phyloP scores from a whole-genome alignment of 2,888 invertebrate species.

The Terebella lapidaria region DNA sequence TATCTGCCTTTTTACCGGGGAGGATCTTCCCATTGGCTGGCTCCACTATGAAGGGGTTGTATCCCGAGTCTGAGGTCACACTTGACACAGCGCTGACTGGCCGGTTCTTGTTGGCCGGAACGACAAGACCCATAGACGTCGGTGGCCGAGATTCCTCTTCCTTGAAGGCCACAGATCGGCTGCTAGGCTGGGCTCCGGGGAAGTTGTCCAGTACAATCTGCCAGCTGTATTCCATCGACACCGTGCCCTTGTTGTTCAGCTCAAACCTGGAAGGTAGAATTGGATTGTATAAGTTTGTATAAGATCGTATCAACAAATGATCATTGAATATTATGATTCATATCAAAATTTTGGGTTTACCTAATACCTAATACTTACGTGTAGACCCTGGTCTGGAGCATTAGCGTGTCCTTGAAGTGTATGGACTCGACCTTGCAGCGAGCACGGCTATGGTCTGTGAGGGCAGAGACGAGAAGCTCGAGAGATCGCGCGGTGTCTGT shows the following conservation, averaged over 20 bases:
- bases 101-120: constrained; percentile 6
- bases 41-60: constrained; percentile 50
- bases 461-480: constrained; percentile 45
- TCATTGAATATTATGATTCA: not conserved
- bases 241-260: constrained; percentile 42
- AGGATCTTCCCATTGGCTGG: constrained; percentile 46
- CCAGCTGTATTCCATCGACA: constrained; percentile 50
- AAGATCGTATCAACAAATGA: not conserved
- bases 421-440: constrained; percentile 43
- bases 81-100: constrained; percentile 13
- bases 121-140: constrained; percentile 18
- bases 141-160: constrained; percentile 13
- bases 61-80: constrained; percentile 30
- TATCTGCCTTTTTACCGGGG: constrained; percentile 38
- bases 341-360: not conserved
- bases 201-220: constrained; percentile 47
- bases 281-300: not conserved
- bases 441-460: constrained; percentile 46
- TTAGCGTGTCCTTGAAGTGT: constrained; percentile 50
- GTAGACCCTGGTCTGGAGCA: constrained; percentile 52
- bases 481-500: constrained; percentile 39
- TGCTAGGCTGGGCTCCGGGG: not conserved
- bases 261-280: constrained; percentile 30
- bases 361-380: constrained; percentile 37
- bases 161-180: not conserved